A percentile compares a stretch with the other conserved stretches of the same genome.
These are phyloP conservation scores for Odobenus rosmarus DNA, from an alignment of 2,113 vertebrate species.

Conservation along the genomic window DNA sequence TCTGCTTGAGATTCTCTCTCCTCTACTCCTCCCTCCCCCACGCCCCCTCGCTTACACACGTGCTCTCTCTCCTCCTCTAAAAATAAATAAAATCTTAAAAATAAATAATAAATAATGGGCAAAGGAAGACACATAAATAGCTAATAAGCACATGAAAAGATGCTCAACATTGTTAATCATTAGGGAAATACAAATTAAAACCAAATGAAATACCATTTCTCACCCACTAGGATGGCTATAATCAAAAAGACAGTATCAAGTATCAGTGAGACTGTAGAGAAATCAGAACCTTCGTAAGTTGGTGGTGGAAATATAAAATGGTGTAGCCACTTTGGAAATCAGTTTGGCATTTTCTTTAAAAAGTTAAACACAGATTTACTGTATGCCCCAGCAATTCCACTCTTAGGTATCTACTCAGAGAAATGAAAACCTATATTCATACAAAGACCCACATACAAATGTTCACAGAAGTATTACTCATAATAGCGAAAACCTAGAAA, in stretches of 20 bases:
- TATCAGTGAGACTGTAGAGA: not conserved
- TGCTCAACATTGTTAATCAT: not conserved
- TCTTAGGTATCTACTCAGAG: not conserved
- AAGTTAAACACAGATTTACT: not conserved
- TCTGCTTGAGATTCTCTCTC: not conserved
- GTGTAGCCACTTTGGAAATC: not conserved
- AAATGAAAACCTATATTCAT: not conserved
- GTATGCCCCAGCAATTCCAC: not conserved
- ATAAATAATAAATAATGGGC: not conserved
- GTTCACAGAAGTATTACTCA: not conserved
- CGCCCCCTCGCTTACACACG: not conserved
- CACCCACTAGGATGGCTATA: not conserved
- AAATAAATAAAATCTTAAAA: not conserved
- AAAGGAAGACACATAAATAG: conserved; percentile 3
- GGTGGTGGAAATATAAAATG: not conserved
- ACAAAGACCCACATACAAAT: not conserved
- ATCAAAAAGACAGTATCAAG: not conserved
- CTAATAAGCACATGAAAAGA: not conserved
- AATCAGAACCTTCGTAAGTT: not conserved
- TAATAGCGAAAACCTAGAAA: not conserved
- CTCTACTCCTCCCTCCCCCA: not conserved
- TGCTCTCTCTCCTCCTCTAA: not conserved
- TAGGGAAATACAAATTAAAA: not conserved
- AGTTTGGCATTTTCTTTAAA: not conserved
- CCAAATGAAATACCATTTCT: not conserved